Base-by-base conservation (phyloP, 64 coral and sea anemone species). In the Actinia equina region DNA sequence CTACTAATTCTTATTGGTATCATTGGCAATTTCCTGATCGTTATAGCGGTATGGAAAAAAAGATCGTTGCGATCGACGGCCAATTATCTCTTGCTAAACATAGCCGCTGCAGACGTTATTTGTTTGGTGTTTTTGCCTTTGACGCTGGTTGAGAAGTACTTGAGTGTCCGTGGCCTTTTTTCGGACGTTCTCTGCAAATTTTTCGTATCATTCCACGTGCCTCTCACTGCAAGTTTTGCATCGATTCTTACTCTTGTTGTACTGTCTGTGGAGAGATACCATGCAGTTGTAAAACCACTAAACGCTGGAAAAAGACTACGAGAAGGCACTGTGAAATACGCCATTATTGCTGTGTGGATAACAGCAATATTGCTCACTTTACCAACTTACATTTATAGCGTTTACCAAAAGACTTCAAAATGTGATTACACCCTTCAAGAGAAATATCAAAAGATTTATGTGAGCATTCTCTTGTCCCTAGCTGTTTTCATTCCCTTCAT, bases 1-100 rank as follows among this genome's bases (percentile, higher is more conserved):
- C 22, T 65, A 5, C 4, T 65, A 9, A 23, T 65, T 9, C 7
- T 23, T n/a, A 25, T 88, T 81, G 87, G 87, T 25, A 15, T 88
- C n/a, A 20, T 55, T 12, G 87, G 87, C 13, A 88, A 88, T 61
- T 26, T 44, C 5, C 52, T 77, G 22, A 52, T 80, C n/a, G 55
- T 81, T 0, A 43, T 51, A 7, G 77, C 49, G 6, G 87, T 88
- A 4, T 44, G 76, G 27, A 88, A 81, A 81, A 80, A 59, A 11
- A 20, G 77, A 41, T 41, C 45, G 4, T 26, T 88, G 49, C 87
- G 70, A 41, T 79, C 77, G 44, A 88, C 87, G 53, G 77, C 87
- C 44, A 88, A 88, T 55, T 79, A 65, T 44, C 87, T 88, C 9
- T 52, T 88, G 13, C 49, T 88, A 12, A 88, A 88, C 51, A 52